Evolutionary conservation across 1,140 invertebrate genomes (phyloP), one percentile per base, ranked within the genome.

Genomic region (Drosophila miranda): DNA sequence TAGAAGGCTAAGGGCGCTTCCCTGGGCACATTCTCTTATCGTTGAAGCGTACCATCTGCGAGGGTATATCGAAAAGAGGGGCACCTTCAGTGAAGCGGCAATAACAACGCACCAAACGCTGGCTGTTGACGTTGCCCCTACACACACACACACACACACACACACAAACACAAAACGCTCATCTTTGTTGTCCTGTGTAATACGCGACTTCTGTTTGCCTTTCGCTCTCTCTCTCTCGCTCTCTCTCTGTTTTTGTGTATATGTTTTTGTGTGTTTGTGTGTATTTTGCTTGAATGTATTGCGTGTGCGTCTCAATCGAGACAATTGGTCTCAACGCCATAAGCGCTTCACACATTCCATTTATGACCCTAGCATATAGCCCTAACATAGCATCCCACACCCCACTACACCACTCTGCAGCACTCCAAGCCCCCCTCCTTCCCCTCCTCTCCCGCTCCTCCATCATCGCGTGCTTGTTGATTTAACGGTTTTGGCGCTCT

Each of bases 341-440:
- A 62, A 75, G 77, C 77, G 67, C 61, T 80, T 80, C 77, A 80
- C 77, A 80, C 77, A 80, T 80, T 75, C 71, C 77, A 80, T 80
- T 80, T 80, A 80, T 80, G 77, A 71, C 66, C 71, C 60, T 56
- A 55, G 54, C 26, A n/a, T 21, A 38, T 13, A 38, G 11, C 34
- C 34, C 34, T 38, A 38, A 38, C 34, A 38, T 3, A 38, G 11
- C 34, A 66, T 43, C 68, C 54, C 62, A 66, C 64, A 59, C 49
- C 54, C 53, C 57, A 42, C 46, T 9, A 9, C 8, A 11, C 67
- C 42, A 38, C 57, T 6, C 5, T 8, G 30, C 30, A 30, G 30
- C 30, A 30, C 8, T 30, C 30, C 28, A 2, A 9, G 11, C 48
- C 59, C 48, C 59, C 52, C 52, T 16, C 28, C 4, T 14, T 23